These are phyloP conservation scores for Perizoma affinitatum DNA, from an alignment of 2,888 invertebrate genomes.

Conservation along the genomic window DNA sequence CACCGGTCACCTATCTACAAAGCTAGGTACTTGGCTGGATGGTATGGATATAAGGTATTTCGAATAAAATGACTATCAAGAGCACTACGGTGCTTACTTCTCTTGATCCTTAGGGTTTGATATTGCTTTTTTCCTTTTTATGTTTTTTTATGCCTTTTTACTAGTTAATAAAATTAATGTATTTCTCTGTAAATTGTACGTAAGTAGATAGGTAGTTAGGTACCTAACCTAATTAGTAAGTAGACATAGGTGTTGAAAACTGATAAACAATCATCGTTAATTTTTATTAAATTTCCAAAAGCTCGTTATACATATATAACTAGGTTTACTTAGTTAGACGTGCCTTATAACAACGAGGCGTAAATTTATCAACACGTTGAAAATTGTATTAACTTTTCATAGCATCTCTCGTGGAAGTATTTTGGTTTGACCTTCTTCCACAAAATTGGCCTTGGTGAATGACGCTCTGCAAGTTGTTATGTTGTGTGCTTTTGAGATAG, in stretches of 20 bases:
- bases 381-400: constrained; percentile 28
- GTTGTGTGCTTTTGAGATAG: constrained; percentile 15
- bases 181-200: no score
- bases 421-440: constrained; percentile 42
- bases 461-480: constrained; percentile 44
- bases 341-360: constrained; percentile 3
- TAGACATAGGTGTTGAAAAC: background rate
- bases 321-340: constrained; percentile 3
- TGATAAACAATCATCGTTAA: background rate
- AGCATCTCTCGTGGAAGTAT: constrained; percentile 34
- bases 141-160: no score
- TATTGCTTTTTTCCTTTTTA: no score
- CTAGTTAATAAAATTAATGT: no score
- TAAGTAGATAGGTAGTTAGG: no score
- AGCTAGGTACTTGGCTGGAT: no score
- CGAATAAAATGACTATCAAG: no score
- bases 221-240: no score
- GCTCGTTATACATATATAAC: background rate
- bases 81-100: no score
- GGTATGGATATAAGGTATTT: no score
- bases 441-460: constrained; percentile 54
- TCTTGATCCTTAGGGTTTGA: no score
- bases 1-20: no score
- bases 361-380: constrained; percentile 22
- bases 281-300: background rate